Percentiles rank a stretch among this genome's conserved stretches.
Conservation (phyloP, 1,140 invertebrate species). For the Macrobrachium nipponense region DNA sequence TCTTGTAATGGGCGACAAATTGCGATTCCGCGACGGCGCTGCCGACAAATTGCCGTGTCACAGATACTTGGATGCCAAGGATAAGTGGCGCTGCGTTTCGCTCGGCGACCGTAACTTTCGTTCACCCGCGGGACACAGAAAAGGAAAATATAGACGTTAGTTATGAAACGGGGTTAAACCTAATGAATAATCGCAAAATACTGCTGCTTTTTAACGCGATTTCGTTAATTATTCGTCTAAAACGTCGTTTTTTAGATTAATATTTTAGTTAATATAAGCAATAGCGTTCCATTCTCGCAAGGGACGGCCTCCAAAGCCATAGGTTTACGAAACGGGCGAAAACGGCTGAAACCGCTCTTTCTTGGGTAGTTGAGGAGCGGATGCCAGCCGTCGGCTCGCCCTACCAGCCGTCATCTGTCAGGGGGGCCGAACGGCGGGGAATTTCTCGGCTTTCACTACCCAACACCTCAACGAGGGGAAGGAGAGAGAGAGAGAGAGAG, state of each 20-base stretch:
- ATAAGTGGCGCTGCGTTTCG: conserved; percentile 27
- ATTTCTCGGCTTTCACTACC: conserved; percentile 50
- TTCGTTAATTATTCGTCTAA: too few relatives aligned
- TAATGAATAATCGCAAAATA: background rate
- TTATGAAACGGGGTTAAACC: background rate
- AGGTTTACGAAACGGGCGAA: background rate
- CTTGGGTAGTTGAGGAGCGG: background rate
- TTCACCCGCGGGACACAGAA: background rate
- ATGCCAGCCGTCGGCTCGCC: conserved; percentile 20
- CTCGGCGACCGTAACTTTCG: conserved; percentile 21
- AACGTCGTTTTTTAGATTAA: too few relatives aligned
- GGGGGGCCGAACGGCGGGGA: conserved; percentile 10
- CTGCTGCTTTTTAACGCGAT: too few relatives aligned
- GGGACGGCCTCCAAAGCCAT: too few relatives aligned
- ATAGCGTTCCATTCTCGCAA: too few relatives aligned
- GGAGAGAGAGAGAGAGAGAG: background rate
- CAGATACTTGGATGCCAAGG: conserved; percentile 27
- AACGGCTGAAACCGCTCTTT: background rate
- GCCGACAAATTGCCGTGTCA: conserved; percentile 55
- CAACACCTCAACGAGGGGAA: conserved; percentile 7
- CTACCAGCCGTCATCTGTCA: conserved; percentile 43
- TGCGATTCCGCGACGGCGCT: conserved; percentile 49
- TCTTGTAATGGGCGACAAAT: conserved; percentile 57
- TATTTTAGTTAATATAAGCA: too few relatives aligned
- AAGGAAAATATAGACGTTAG: background rate